Base-by-base conservation (phyloP, 2,888 invertebrate species). In the Pachymerium ferrugineum region DNA sequence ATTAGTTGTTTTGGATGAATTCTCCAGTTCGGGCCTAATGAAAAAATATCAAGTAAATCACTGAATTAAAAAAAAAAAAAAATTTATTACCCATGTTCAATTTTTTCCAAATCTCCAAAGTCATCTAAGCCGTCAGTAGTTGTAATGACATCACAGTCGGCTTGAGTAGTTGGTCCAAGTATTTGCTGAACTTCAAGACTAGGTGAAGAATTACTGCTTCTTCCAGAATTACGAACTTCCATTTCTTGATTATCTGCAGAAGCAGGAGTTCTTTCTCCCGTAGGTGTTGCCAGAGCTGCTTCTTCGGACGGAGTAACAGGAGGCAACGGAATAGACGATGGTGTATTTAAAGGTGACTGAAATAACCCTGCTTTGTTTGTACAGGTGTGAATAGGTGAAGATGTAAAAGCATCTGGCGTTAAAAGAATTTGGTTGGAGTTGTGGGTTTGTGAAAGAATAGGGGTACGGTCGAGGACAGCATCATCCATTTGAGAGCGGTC, bases 111-210 rank as follows among this genome's bases (percentile, higher is more conserved):
- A 12, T 22, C 10, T 47, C 47, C 47, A 16, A 35, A 12, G 12
- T 8, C 12, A 12, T 35, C 47, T 10, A 47, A 47, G 10, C 1
- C 22, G 22, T 47, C 22, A 19, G 16, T 16, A 38, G 47, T 19
- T 47, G 47, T 10, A 47, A 22, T 8, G 14, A 3, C 28, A 62
- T 28, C 62, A 25, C 62, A 62, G 12, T 62, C 62, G 28, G 10
- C 28, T 10, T n/a, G n/a, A n/a, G 62, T 62, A 16, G 28, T 54
- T 33, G 77, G 77, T 28, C 75, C 76, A 4, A 94, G 85, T 78
- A 94, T 94, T 84, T 94, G 90, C 81, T 92, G 89, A 25, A 94
- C 94, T 84, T 95, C 94, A 25, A 93, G 86, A 79, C 93, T 93
- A 4, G 94, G 93, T 81, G 93, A 93, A 75, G 93, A 93, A 14